Evolutionary conservation across 2,113 vertebrate genomes (phyloP), one percentile per base, ranked within the genome.

Genomic region (Ammodytes dubius): DNA sequence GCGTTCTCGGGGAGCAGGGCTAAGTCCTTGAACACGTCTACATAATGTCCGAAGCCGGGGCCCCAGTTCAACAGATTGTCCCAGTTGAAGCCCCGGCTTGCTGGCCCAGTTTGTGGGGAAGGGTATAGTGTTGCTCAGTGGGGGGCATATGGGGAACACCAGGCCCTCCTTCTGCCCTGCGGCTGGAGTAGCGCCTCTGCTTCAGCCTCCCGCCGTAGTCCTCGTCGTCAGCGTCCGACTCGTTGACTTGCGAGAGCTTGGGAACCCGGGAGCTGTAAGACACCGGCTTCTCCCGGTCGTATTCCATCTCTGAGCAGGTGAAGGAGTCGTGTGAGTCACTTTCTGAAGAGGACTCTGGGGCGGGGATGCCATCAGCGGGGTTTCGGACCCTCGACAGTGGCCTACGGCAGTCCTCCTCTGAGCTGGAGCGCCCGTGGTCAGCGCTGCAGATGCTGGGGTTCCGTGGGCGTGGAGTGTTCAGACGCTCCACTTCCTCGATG

Each of bases 301-400:
- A 99, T 82, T 99, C 98, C 98, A 99, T 99, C 89, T 99, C 98
- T 0, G 98, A 99, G 95, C 98, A 99, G 42, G 98, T 99, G 94
- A 99, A 99, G 58, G 98, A 99, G 93, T 99, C 98, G 0, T 99
- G 98, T 0, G 98, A 99, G 95, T 99, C 98, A 2, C 98, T 99
- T 83, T 99, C 98, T 0, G 98, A 99, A 7, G 98, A 99, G 0
- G 98, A 98, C 73, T 99, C 98, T 0, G 97, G 97, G 0, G 98
- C 98, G 0, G 98, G 98, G 74, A 99, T 97, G 69, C 98, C 98
- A 0, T 99, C 98, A 0, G 98, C 98, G 0, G 98, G 98, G 92
- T 99, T 99, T 77, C 98, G 94, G 0, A 98, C 97, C 69, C 98
- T 94, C 5, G 98, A 99, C 61, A 98, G 95, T 0, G 98, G 98